A percentile compares a stretch with the other conserved stretches of the same genome.
Conservation (phyloP, 2,888 invertebrate species). For the Ischnura elegans region DNA sequence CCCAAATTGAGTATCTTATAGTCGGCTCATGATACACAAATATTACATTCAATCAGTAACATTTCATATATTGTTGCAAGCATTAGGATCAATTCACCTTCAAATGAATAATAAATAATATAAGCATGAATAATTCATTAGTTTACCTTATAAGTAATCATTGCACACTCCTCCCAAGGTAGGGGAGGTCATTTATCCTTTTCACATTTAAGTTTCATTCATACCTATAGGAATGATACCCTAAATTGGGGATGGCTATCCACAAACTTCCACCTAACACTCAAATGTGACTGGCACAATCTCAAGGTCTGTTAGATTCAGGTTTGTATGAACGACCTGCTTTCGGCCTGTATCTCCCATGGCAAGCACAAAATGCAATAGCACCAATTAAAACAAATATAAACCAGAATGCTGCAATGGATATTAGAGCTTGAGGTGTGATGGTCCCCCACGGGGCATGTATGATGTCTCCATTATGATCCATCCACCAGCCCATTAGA, state of each 20-base stretch:
- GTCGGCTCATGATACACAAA: neutral
- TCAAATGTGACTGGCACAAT: neutral
- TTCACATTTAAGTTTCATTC: neutral
- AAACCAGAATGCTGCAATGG: slow-evolving; percentile 53
- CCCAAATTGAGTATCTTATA: neutral
- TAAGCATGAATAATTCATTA: slow-evolving; percentile 4
- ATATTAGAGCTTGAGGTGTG: slow-evolving; percentile 60
- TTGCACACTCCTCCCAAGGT: neutral
- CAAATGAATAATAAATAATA: slow-evolving; percentile 58
- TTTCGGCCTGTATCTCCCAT: slow-evolving; percentile 55
- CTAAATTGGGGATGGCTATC: neutral
- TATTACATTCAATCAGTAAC: neutral
- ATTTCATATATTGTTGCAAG: neutral
- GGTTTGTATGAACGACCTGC: slow-evolving; percentile 42
- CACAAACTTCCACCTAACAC: neutral
- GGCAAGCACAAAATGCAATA: slow-evolving; percentile 63
- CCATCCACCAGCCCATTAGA: slow-evolving; percentile 58
- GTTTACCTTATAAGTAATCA: neutral
- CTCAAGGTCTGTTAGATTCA: slow-evolving; percentile 59
- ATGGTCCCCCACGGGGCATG: slow-evolving; percentile 48
- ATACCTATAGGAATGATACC: neutral
- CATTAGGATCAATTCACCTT: slow-evolving; percentile 19
- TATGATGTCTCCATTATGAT: slow-evolving; percentile 36
- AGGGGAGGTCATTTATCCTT: neutral
- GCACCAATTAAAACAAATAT: slow-evolving; percentile 60